Conservation (phyloP, 2,797 vertebrate species). For the Chelmon rostratus region DNA sequence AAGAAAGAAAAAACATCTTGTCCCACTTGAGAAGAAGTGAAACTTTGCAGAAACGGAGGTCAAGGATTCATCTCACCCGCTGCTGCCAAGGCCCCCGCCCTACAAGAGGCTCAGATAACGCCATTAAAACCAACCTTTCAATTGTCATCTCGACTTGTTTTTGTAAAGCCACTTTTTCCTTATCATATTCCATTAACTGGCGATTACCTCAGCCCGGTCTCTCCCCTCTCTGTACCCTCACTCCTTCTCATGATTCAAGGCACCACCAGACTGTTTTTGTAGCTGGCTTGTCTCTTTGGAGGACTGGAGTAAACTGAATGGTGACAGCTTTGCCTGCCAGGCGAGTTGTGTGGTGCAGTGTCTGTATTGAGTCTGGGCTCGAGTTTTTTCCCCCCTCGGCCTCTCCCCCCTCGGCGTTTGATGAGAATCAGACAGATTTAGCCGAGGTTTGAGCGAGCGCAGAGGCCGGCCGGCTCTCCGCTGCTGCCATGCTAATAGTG, state of each 20-base stretch:
- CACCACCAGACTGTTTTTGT: slow-evolving; percentile 77
- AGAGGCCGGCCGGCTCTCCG: slow-evolving; percentile 42
- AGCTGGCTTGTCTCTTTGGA: slow-evolving; percentile 77
- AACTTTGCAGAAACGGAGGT: slow-evolving; percentile 60
- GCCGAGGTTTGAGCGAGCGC: slow-evolving; percentile 65
- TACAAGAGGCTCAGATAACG: slow-evolving; percentile 35
- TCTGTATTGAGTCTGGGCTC: slow-evolving; percentile 73
- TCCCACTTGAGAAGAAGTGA: slow-evolving; percentile 56
- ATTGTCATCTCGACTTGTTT: slow-evolving; percentile 65
- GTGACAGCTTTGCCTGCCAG: slow-evolving; percentile 78
- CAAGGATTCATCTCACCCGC: slow-evolving; percentile 33
- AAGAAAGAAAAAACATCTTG: slow-evolving; percentile 50
- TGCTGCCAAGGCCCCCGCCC: slow-evolving; percentile 6
- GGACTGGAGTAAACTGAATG: slow-evolving; percentile 64
- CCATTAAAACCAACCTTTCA: slow-evolving; percentile 61
- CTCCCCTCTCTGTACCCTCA: slow-evolving; percentile 23
- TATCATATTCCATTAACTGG: slow-evolving; percentile 74
- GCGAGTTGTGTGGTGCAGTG: slow-evolving; percentile 70
- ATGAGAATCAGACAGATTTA: slow-evolving; percentile 75
- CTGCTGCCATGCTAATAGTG: slow-evolving; percentile 56
- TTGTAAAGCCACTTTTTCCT: slow-evolving; percentile 63
- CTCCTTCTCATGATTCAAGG: slow-evolving; percentile 55
- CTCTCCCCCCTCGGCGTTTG: slow-evolving; percentile 45
- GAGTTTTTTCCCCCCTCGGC: slow-evolving; percentile 17
- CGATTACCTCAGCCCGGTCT: slow-evolving; percentile 58